These are phyloP conservation scores for Bos taurus DNA, from an alignment of 2,113 vertebrate species.

Conservation along the genomic window DNA sequence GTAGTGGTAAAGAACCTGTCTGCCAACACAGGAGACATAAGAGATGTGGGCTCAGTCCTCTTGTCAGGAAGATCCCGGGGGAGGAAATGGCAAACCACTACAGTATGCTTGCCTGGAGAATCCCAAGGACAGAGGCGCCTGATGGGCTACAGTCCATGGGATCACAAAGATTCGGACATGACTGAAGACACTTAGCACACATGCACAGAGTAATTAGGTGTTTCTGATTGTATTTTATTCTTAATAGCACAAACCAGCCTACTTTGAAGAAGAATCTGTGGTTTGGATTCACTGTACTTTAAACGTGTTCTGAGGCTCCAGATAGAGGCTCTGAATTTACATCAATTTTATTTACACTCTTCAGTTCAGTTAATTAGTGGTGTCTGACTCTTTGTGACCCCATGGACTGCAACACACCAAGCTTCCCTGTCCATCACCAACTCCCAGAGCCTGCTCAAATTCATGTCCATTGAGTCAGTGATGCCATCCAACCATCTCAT, in stretches of 20 bases:
- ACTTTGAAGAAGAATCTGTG: not conserved
- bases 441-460: not conserved
- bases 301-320: not conserved
- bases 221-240: not conserved
- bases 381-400: not conserved
- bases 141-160: not conserved
- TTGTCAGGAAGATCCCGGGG: not conserved
- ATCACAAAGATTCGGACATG: not conserved
- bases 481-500: not conserved
- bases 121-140: not conserved
- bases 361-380: not conserved
- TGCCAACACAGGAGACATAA: not conserved
- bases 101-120: not conserved
- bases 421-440: not conserved
- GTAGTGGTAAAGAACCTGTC: not conserved
- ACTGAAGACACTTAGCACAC: not conserved
- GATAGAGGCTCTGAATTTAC: not conserved
- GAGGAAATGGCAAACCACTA: not conserved
- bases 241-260: not conserved
- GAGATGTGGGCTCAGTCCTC: not conserved
- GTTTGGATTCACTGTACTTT: not conserved
- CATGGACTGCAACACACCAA: not conserved
- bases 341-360: not conserved
- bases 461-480: not conserved
- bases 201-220: not conserved